Evolutionary conservation across 2,113 vertebrate genomes (phyloP).

Genomic region (Oncorhynchus clarkii): DNA sequence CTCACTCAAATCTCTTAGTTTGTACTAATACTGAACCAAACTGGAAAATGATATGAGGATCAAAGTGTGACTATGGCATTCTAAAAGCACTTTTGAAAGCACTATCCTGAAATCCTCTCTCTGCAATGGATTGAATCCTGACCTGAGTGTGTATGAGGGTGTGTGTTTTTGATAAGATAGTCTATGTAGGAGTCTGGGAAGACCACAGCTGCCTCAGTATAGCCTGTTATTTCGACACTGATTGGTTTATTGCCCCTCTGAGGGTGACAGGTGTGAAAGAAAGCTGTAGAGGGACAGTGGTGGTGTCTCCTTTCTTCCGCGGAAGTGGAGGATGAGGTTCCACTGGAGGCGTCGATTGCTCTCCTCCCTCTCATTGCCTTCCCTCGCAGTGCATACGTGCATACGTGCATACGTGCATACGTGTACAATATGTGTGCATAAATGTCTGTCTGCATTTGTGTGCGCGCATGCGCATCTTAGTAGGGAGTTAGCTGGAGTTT

Average conservation of each 20-base stretch:
- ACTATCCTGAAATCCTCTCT: too few species aligned
- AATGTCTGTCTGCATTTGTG: neutral
- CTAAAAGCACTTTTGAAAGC: too few species aligned
- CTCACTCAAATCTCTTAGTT: too few species aligned
- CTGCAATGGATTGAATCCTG: too few species aligned
- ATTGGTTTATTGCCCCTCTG: slow-evolving; percentile 51
- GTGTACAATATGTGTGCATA: slow-evolving; percentile 7
- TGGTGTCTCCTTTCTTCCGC: slow-evolving; percentile 18
- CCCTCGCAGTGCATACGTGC: slow-evolving; percentile 5
- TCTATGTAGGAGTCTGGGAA: neutral
- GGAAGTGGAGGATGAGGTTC: slow-evolving; percentile 41
- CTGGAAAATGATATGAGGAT: too few species aligned
- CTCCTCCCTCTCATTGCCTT: slow-evolving; percentile 23
- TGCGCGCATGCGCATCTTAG: slow-evolving; percentile 11
- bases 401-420: slow-evolving; percentile 25
- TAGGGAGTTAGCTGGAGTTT: slow-evolving; percentile 53
- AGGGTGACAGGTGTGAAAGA: slow-evolving; percentile 27
- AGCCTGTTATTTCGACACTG: slow-evolving; percentile 52
- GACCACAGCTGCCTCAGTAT: slow-evolving; percentile 24
- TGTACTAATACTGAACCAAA: too few species aligned
- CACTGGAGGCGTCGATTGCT: slow-evolving; percentile 20
- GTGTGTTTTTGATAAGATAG: slow-evolving; percentile 13
- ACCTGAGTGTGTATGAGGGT: neutral
- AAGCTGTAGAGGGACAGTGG: slow-evolving; percentile 25
- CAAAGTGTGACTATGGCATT: too few species aligned